A percentile compares a stretch with the other conserved stretches of the same genome.
phyloP scores from a whole-genome alignment of 2,888 invertebrate genomes.

The Lasioglossum lativentre region DNA sequence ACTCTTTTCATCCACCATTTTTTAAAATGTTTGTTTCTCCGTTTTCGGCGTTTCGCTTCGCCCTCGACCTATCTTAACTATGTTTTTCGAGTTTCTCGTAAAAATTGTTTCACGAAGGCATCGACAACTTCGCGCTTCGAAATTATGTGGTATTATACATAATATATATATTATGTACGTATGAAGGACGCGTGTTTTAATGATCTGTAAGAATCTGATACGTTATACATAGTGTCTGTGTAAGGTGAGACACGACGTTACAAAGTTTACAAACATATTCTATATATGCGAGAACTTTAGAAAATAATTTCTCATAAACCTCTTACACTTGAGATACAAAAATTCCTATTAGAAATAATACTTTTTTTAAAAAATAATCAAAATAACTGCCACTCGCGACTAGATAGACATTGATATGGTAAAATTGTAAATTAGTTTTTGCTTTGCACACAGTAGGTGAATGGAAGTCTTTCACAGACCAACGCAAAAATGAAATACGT shows the following conservation, averaged over 20 bases:
- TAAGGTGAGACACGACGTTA: not conserved
- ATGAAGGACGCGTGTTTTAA: constrained; percentile 10
- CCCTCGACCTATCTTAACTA: constrained; percentile 61
- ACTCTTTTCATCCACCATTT: constrained; percentile 41
- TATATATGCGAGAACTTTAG: not conserved
- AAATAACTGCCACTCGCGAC: not conserved
- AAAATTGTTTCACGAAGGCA: constrained; percentile 11
- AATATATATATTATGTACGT: not conserved
- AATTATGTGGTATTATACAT: constrained; percentile 3
- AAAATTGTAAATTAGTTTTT: not conserved
- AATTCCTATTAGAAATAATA: not conserved
- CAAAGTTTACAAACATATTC: not conserved
- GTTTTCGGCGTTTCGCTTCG: constrained; percentile 56
- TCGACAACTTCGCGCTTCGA: not conserved
- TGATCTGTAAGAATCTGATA: constrained; percentile 25
- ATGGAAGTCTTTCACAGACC: not conserved
- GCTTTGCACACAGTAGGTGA: not conserved
- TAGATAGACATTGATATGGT: not conserved
- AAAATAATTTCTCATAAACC: not conserved
- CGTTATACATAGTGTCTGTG: constrained; percentile 40
- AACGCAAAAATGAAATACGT: not conserved
- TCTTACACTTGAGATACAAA: not conserved
- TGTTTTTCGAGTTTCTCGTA: not conserved
- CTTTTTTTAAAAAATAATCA: not conserved
- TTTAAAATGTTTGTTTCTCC: not conserved